phyloP scores from a whole-genome alignment of 2,888 invertebrate genomes.

The Prosopocoilus inquinatus region DNA sequence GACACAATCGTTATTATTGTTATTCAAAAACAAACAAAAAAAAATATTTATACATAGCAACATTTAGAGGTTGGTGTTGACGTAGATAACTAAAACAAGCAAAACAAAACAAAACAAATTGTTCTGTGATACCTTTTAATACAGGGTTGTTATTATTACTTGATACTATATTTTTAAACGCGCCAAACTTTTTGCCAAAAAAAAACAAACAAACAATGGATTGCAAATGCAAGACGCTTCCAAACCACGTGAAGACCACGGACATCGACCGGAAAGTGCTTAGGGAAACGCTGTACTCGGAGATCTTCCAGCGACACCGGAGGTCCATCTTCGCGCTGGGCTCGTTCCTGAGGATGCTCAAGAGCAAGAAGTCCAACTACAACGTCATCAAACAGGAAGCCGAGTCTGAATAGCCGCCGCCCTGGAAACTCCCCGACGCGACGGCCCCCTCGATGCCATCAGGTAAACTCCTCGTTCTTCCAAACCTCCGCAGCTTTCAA shows the following conservation, averaged over 20 bases:
- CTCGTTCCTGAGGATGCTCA: slow-evolving; percentile 71
- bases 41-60: no score
- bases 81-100: no score
- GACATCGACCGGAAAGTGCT: slow-evolving; percentile 62
- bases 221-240: slow-evolving; percentile 28
- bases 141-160: no score
- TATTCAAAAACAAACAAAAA: no score
- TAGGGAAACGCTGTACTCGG: slow-evolving; percentile 72
- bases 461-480: background rate
- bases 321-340: slow-evolving; percentile 74
- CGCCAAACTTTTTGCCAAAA: background rate
- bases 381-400: slow-evolving; percentile 65
- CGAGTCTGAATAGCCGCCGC: slow-evolving; percentile 40
- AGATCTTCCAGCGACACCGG: slow-evolving; percentile 74
- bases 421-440: background rate
- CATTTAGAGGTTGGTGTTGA: no score
- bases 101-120: no score
- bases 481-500: background rate
- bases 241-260: slow-evolving; percentile 32
- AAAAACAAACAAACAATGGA: slow-evolving; percentile 19
- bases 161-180: background rate
- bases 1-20: no score
- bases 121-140: no score
- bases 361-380: slow-evolving; percentile 73
- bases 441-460: background rate